Evolutionary conservation across 2,113 vertebrate genomes (phyloP), one percentile per base, ranked within the genome.

Genomic region (Channa argus): DNA sequence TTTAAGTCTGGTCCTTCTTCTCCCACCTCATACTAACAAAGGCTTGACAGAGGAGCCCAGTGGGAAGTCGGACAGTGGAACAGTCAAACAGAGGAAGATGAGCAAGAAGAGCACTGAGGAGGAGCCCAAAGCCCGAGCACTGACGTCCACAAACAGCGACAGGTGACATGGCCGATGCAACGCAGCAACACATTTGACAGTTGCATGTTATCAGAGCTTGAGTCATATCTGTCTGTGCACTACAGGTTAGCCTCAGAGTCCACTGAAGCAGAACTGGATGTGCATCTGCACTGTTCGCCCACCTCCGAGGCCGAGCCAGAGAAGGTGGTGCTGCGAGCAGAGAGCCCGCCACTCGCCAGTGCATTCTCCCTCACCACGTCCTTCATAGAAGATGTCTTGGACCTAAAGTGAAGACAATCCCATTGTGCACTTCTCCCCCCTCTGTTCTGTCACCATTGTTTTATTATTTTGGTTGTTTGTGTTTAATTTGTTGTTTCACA

Each of bases 361-460:
- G 93, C 92, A 2, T 97, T 97, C 73, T 91, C 91, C 44, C 93
- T 95, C 46, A 75, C 94, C 15, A 89, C 94, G 9, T 96, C 96
- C 69, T 97, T 95, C 0, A 96, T 97, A 46, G 97, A 99, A 91
- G 97, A 98, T 73, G 84, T 95, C 77, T 90, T 98, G 91, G 97
- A 99, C 90, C 94, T 99, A 85, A 99, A 99, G 91, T 99, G 95
- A 97, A 90, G 92, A 92, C 89, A 93, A 90, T 94, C 92, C 69
- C 90, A 81, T 65, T 70, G 60, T 91, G 88, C 88, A 85, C 76
- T 74, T 83, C 64, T 69, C 76, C 47, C 64, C 38, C 65, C 60
- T 92, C 92, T 91, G 74, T 89, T 67, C 89, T 88, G 39, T 87
- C 83, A 60, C 62, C 7, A 15, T 78, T 45, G 47, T 65, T 60